Percentiles rank a stretch among this genome's conserved stretches.
Conservation (phyloP, 2,797 vertebrate genomes). For the Sebastes vulpes region DNA sequence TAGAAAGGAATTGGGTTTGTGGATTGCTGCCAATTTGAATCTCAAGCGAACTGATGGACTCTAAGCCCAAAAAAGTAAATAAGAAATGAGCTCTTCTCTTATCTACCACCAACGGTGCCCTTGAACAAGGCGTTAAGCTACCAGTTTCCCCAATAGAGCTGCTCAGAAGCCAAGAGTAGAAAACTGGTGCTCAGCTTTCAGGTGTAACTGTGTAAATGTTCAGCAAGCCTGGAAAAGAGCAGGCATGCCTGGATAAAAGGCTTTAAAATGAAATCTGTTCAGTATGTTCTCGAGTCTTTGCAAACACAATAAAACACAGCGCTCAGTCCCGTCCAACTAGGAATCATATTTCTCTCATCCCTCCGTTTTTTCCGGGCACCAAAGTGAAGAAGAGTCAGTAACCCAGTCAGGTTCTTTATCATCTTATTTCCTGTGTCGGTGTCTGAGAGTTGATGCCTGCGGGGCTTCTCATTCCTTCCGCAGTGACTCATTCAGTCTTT, state of each 20-base stretch:
- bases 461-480: slow-evolving; percentile 48
- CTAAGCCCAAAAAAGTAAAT: slow-evolving; percentile 1
- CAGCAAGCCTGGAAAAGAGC: not conserved
- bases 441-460: slow-evolving; percentile 5
- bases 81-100: slow-evolving; percentile 10
- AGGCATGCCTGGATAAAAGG: not conserved
- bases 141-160: not conserved
- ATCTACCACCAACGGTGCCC: slow-evolving; percentile 8
- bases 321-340: not conserved
- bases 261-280: not conserved
- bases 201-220: slow-evolving; percentile 14
- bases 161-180: not conserved
- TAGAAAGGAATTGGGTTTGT: slow-evolving; percentile 1
- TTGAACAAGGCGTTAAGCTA: slow-evolving; percentile 1
- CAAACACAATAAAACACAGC: not conserved
- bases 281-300: not conserved
- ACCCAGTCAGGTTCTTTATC: slow-evolving; percentile 40
- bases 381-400: slow-evolving; percentile 13
- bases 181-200: slow-evolving; percentile 10
- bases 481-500: slow-evolving; percentile 39
- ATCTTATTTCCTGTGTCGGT: slow-evolving; percentile 42
- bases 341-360: not conserved
- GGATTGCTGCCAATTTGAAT: slow-evolving; percentile 47
- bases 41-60: not conserved
- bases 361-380: slow-evolving; percentile 1